These are phyloP conservation scores for Oryzias celebensis DNA, from an alignment of 2,113 vertebrate genomes.

Conservation along the genomic window DNA sequence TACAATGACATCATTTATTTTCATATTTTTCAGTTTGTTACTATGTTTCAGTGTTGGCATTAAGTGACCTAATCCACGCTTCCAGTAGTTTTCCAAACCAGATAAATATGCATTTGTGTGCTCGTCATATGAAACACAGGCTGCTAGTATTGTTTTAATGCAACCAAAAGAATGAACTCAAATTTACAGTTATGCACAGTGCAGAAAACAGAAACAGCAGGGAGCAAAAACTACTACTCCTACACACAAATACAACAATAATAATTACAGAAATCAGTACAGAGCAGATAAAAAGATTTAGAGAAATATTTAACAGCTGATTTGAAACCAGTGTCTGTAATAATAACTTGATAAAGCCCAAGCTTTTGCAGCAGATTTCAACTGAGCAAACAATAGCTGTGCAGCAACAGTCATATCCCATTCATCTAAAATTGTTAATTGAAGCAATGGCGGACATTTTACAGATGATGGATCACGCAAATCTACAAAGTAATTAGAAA, in stretches of 20 bases:
- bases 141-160: slow-evolving; percentile 62
- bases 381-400: slow-evolving; percentile 58
- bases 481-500: slow-evolving; percentile 62
- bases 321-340: slow-evolving; percentile 58
- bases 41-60: too few species aligned
- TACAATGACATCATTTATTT: too few species aligned
- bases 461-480: slow-evolving; percentile 66
- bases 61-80: too few species aligned
- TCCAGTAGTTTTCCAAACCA: too few species aligned
- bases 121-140: slow-evolving; percentile 42
- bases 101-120: not conserved
- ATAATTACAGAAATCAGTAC: slow-evolving; percentile 58
- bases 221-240: slow-evolving; percentile 54
- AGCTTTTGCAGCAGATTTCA: slow-evolving; percentile 43
- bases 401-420: slow-evolving; percentile 50
- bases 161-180: slow-evolving; percentile 63
- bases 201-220: slow-evolving; percentile 48
- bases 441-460: slow-evolving; percentile 53
- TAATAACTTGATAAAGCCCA: slow-evolving; percentile 49
- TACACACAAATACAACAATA: slow-evolving; percentile 55
- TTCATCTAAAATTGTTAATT: slow-evolving; percentile 76
- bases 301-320: slow-evolving; percentile 19
- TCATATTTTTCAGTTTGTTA: too few species aligned
- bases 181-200: slow-evolving; percentile 53
- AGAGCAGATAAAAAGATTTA: slow-evolving; percentile 3